phyloP scores from a whole-genome alignment of 2,888 invertebrate genomes.

The Nemoura dubitans region DNA sequence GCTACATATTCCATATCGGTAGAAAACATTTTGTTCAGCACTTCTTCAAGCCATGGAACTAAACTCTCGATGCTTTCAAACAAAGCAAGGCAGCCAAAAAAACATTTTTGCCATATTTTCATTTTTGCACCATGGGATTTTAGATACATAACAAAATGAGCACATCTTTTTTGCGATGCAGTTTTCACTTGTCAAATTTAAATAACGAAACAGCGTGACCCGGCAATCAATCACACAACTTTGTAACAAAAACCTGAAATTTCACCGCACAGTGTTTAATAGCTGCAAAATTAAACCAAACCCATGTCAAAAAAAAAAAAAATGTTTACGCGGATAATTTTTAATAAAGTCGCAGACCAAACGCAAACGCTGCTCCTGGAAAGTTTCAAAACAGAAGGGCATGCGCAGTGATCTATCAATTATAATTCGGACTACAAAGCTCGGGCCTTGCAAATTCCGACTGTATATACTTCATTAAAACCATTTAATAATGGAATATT shows the following conservation, averaged over 20 bases:
- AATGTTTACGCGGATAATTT: background rate
- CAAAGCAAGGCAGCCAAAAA: no score
- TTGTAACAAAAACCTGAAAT: background rate
- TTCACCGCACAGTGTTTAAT: background rate
- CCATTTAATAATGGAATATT: constrained; percentile 7
- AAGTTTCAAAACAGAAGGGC: background rate
- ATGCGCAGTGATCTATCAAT: background rate
- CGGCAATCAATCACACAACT: background rate
- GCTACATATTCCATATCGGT: no score
- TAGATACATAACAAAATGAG: background rate
- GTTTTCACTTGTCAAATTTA: background rate
- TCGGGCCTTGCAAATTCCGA: background rate
- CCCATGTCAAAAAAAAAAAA: background rate
- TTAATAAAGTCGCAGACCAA: background rate
- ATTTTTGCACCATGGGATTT: no score
- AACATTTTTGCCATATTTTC: no score
- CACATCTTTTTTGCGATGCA: background rate
- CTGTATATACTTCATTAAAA: background rate
- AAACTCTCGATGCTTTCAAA: no score
- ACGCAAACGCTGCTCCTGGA: background rate
- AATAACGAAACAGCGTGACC: background rate
- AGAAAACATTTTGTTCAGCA: no score
- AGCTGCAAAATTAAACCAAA: background rate
- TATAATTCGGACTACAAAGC: background rate
- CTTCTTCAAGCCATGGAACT: no score